These are phyloP conservation scores for Luperina testacea DNA, from an alignment of 2,888 invertebrate genomes.

Conservation along the genomic window DNA sequence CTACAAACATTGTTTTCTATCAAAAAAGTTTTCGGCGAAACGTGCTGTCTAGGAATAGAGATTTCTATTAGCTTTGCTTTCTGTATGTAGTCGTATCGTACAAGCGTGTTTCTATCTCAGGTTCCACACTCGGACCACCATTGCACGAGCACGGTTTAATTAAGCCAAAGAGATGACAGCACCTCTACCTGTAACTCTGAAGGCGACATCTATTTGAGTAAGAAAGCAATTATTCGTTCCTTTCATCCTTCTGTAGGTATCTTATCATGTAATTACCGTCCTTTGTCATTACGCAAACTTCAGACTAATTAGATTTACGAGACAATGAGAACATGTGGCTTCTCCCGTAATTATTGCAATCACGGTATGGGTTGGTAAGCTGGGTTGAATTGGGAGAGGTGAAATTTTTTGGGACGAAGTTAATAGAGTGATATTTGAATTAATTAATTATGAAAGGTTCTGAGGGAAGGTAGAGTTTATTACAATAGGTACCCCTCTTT, in stretches of 20 bases:
- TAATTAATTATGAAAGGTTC: neutral
- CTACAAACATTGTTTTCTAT: no score
- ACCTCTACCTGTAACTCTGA: neutral
- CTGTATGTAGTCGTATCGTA: no score
- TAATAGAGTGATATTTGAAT: no score
- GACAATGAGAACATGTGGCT: conserved; percentile 48
- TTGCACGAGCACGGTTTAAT: neutral
- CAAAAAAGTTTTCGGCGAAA: no score
- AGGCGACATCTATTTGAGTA: conserved; percentile 28
- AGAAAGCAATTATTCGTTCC: conserved; percentile 56
- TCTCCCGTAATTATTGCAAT: conserved; percentile 32
- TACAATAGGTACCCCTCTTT: neutral
- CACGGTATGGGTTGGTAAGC: neutral
- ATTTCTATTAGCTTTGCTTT: no score
- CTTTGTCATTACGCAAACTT: conserved; percentile 57
- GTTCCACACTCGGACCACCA: neutral
- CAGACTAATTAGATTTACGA: conserved; percentile 45
- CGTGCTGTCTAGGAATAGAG: no score
- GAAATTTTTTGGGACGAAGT: neutral
- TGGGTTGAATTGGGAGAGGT: neutral
- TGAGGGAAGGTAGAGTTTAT: no score
- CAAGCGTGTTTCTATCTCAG: no score
- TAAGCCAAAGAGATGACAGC: neutral
- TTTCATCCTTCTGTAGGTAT: conserved; percentile 48
- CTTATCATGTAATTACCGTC: conserved; percentile 57